A percentile compares a stretch with the other conserved stretches of the same genome.
Conservation (phyloP, 1,140 invertebrate species). For the Acromyrmex charruanus region DNA sequence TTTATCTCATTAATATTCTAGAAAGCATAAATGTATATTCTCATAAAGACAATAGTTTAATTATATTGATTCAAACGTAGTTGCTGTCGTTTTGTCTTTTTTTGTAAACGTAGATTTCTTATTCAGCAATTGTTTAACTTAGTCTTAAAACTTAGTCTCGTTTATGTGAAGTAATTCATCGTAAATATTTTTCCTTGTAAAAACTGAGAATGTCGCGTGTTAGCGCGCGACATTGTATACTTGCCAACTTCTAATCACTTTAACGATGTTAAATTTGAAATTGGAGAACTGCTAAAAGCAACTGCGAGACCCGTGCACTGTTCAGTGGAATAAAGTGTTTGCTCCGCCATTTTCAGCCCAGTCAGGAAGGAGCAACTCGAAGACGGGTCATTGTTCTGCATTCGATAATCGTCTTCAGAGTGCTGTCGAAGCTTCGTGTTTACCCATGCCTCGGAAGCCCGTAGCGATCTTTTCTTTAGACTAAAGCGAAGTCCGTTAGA, state of each 20-base stretch:
- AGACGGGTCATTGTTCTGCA: conserved; percentile 61
- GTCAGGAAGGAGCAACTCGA: conserved; percentile 36
- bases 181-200: background rate
- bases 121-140: background rate
- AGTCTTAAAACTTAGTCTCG: too few species aligned
- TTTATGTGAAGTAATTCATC: background rate
- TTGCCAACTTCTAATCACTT: conserved; percentile 43
- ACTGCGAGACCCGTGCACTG: conserved; percentile 1
- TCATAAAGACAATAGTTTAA: background rate
- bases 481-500: conserved; percentile 74
- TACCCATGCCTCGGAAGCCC: conserved; percentile 41
- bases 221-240: background rate
- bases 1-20: background rate
- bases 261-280: conserved; percentile 48
- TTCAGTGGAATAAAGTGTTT: conserved; percentile 52
- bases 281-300: conserved; percentile 41
- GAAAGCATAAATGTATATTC: background rate
- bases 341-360: conserved; percentile 27
- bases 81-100: background rate
- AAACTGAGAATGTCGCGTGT: background rate
- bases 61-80: background rate
- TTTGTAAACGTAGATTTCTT: background rate
- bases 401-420: conserved; percentile 68
- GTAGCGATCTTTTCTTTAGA: conserved; percentile 62
- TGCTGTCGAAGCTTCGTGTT: conserved; percentile 39